Percentiles rank a stretch among this genome's conserved stretches.
These are phyloP conservation scores for Tortrix viridana DNA, from an alignment of 2,888 invertebrate species.

Conservation along the genomic window DNA sequence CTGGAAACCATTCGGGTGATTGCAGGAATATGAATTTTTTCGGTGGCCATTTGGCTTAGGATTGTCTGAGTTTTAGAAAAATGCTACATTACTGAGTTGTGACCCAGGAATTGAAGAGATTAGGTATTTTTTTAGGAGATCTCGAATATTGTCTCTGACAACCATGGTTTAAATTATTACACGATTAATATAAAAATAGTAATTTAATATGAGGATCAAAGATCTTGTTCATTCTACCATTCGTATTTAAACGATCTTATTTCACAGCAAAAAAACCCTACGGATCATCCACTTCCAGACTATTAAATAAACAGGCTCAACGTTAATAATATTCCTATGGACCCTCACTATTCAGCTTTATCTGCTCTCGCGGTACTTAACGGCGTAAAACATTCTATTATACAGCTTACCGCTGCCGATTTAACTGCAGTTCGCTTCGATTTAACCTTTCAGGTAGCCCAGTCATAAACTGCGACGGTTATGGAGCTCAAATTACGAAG, in stretches of 20 bases:
- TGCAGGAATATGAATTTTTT: conserved; percentile 9
- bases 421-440: conserved; percentile 69
- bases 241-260: background rate
- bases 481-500: conserved; percentile 77
- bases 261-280: background rate
- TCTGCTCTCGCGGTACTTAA: conserved; percentile 26
- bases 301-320: conserved; percentile 24
- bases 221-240: too few species aligned
- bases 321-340: conserved; percentile 31
- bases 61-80: background rate
- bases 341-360: conserved; percentile 29
- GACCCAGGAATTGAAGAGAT: too few species aligned
- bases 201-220: too few species aligned
- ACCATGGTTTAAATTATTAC: too few species aligned
- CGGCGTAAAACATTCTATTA: conserved; percentile 34
- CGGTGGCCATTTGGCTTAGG: background rate
- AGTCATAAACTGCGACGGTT: conserved; percentile 79
- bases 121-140: too few species aligned
- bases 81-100: too few species aligned
- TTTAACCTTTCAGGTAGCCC: conserved; percentile 76
- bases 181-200: too few species aligned
- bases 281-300: conserved; percentile 4
- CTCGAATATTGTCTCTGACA: too few species aligned
- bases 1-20: conserved; percentile 25
- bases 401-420: conserved; percentile 59